Conservation (phyloP, 30 jellyfish, hydroid and myxozoan genomes). For the Aurelia sp. region DNA sequence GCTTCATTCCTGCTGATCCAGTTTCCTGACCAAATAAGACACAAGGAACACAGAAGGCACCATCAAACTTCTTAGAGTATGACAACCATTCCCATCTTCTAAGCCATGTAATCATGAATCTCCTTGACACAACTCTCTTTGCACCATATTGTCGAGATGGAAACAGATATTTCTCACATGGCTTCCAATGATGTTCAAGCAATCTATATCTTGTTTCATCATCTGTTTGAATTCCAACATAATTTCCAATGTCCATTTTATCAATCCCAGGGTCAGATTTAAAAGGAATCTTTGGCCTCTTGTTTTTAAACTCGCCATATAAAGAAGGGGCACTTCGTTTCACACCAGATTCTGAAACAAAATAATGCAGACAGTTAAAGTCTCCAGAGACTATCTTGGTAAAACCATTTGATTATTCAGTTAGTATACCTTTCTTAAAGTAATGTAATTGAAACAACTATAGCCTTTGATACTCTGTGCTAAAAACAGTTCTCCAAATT, state of each 20-base stretch:
- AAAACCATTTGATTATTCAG: not conserved
- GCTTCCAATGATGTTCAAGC: too few species aligned
- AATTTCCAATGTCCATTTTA: too few species aligned
- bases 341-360: constrained; percentile 5
- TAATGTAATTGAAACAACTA: too few species aligned
- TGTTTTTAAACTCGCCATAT: not conserved
- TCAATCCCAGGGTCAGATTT: too few species aligned
- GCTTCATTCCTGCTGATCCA: not conserved
- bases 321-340: not conserved
- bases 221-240: too few species aligned
- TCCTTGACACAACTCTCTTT: not conserved
- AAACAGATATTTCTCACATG: too few species aligned
- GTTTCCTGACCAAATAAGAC: constrained; percentile 35
- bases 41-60: constrained; percentile 61
- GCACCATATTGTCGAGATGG: too few species aligned
- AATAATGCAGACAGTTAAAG: constrained; percentile 1
- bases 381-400: not conserved
- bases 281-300: too few species aligned
- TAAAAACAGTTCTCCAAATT: too few species aligned
- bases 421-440: too few species aligned
- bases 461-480: too few species aligned
- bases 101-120: constrained; percentile 15
- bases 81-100: constrained; percentile 14
- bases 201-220: too few species aligned
- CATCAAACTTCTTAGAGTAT: constrained; percentile 41